A percentile compares a stretch with the other conserved stretches of the same genome.
These are phyloP conservation scores for Zosterops borbonicus DNA, from an alignment of 2,113 vertebrate genomes.

Conservation along the genomic window DNA sequence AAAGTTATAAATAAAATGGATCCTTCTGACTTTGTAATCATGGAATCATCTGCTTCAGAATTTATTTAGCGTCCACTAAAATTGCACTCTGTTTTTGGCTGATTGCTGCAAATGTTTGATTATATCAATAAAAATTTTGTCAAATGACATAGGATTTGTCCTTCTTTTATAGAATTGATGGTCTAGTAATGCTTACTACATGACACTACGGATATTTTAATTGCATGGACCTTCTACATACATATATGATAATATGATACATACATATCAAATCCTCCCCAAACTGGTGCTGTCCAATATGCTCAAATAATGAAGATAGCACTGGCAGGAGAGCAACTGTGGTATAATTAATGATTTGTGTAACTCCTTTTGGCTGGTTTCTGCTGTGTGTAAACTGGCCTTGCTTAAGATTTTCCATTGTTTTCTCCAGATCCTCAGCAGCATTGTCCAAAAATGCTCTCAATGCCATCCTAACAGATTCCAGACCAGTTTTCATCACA, in stretches of 20 bases:
- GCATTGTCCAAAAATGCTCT: constrained; percentile 87
- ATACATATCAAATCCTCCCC: constrained; percentile 93
- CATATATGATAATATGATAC: constrained; percentile 51
- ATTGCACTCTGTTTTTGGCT: background rate
- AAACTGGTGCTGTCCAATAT: constrained; percentile 92
- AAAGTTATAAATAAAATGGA: background rate
- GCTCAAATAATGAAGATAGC: constrained; percentile 91
- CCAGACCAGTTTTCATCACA: constrained; percentile 95
- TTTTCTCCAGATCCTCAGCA: constrained; percentile 91
- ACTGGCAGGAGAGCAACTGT: constrained; percentile 91
- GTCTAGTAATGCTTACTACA: background rate
- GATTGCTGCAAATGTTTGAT: background rate
- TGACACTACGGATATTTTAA: background rate
- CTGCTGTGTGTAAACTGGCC: constrained; percentile 94
- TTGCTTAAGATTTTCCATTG: constrained; percentile 90
- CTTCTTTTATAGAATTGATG: background rate
- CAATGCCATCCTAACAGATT: constrained; percentile 87
- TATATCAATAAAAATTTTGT: background rate
- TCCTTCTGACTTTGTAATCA: background rate
- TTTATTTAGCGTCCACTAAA: background rate
- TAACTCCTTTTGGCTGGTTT: constrained; percentile 85
- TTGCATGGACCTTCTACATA: background rate
- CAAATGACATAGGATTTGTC: background rate
- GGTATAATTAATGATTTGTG: constrained; percentile 97
- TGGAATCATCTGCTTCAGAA: background rate